Conservation (phyloP, 2,797 vertebrate species). For the Brachyalestes nurse region DNA sequence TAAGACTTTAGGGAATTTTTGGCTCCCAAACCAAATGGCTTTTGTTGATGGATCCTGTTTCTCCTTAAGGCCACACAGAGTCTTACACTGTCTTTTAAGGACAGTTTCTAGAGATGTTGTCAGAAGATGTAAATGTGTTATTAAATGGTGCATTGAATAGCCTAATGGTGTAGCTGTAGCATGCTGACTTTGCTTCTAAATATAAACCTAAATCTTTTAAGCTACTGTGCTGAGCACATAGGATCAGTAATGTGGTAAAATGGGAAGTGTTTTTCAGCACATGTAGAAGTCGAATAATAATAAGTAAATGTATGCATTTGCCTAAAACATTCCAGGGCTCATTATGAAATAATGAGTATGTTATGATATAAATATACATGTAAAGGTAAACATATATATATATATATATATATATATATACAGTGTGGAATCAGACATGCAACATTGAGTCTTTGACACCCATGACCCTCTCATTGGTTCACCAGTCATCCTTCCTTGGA, state of each 20-base stretch:
- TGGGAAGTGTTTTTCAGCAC: neutral
- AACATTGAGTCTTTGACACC: no score
- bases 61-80: neutral
- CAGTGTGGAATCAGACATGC: no score
- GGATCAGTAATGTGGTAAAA: constrained; percentile 3
- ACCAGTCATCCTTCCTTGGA: no score
- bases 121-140: neutral
- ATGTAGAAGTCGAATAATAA: neutral
- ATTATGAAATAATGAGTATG: no score
- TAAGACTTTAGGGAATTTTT: constrained; percentile 60
- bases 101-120: neutral
- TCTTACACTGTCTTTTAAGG: neutral
- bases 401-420: no score
- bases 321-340: no score
- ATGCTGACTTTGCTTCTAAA: constrained; percentile 33
- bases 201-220: constrained; percentile 27
- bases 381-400: no score
- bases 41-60: neutral
- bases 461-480: no score
- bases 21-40: neutral
- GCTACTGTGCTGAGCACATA: constrained; percentile 10
- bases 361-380: no score
- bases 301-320: neutral
- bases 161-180: no score
- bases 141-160: neutral